A percentile compares a stretch with the other conserved stretches of the same genome.
These are phyloP conservation scores for Bradypus variegatus DNA, from an alignment of 2,797 vertebrate species.

Conservation along the genomic window DNA sequence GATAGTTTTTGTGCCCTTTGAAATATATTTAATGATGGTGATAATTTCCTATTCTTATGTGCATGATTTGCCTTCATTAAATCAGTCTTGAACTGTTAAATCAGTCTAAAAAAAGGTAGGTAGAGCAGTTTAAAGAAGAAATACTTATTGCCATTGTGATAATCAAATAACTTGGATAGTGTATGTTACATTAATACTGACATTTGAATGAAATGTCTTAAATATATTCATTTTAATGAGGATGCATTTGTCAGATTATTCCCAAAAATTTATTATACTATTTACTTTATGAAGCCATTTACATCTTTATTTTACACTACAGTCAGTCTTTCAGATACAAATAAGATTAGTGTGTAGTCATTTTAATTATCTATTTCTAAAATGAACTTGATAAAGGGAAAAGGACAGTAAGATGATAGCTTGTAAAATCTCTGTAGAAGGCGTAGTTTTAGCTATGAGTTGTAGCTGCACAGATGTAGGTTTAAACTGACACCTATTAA, in stretches of 20 bases:
- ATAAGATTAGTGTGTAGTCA: background rate
- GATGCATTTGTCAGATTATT: constrained; percentile 3
- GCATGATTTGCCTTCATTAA: constrained; percentile 5
- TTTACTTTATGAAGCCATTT: background rate
- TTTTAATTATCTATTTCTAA: constrained; percentile 30
- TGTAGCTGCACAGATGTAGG: background rate
- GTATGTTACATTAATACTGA: background rate
- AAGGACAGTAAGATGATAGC: background rate
- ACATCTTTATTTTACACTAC: background rate
- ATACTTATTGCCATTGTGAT: background rate
- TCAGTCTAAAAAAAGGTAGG: background rate
- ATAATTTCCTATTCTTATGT: constrained; percentile 24
- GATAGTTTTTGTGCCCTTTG: too few species aligned
- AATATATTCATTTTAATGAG: constrained; percentile 1
- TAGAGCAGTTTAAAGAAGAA: background rate
- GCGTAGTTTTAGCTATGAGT: background rate
- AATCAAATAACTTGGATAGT: constrained; percentile 2
- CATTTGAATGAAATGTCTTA: background rate
- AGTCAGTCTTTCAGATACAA: background rate
- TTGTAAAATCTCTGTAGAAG: background rate
- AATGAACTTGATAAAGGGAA: background rate
- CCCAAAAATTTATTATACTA: background rate
- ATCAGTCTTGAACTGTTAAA: background rate
- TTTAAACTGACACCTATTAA: background rate
- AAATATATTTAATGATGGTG: background rate